Percentiles rank a stretch among this genome's conserved stretches.
Evolutionary conservation across 2,113 vertebrate species (phyloP).

Genomic region (Collichthys lucidus): DNA sequence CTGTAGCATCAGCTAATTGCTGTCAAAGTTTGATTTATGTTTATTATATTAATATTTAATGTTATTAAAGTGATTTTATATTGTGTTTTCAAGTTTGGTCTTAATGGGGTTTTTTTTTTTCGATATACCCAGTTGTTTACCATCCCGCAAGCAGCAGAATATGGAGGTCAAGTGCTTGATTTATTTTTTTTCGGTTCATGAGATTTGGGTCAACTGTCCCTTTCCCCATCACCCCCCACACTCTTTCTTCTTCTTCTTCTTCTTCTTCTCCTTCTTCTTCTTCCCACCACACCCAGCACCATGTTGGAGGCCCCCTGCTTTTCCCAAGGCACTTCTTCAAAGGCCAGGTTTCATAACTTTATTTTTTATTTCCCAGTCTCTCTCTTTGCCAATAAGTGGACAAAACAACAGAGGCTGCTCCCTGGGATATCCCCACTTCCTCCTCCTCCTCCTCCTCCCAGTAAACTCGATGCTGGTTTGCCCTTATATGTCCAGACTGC

Average conservation of each 20-base stretch:
- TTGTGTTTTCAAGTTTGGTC: neutral
- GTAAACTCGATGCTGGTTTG: slow-evolving; percentile 47
- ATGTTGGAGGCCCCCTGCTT: slow-evolving; percentile 18
- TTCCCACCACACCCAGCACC: slow-evolving; percentile 19
- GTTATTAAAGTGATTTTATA: neutral
- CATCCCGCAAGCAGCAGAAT: neutral
- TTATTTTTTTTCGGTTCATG: slow-evolving; percentile 48
- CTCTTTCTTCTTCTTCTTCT: neutral
- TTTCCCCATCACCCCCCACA: neutral
- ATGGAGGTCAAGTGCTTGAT: slow-evolving; percentile 45
- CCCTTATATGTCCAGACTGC: slow-evolving; percentile 84
- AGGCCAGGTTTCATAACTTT: slow-evolving; percentile 57
- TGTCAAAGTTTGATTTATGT: neutral
- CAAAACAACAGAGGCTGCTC: slow-evolving; percentile 67
- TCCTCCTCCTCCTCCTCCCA: slow-evolving; percentile 61
- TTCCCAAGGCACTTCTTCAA: slow-evolving; percentile 52
- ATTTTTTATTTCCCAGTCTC: slow-evolving; percentile 34
- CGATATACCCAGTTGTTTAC: slow-evolving; percentile 21
- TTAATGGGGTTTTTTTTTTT: neutral
- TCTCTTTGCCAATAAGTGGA: slow-evolving; percentile 59
- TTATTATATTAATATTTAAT: neutral
- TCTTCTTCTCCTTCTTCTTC: neutral
- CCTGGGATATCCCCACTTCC: slow-evolving; percentile 73
- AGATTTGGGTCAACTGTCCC: slow-evolving; percentile 71
- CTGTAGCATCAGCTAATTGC: neutral